These are phyloP conservation scores for Kuschelorhynchus macadamiae DNA, from an alignment of 2,888 invertebrate genomes.

Conservation along the genomic window DNA sequence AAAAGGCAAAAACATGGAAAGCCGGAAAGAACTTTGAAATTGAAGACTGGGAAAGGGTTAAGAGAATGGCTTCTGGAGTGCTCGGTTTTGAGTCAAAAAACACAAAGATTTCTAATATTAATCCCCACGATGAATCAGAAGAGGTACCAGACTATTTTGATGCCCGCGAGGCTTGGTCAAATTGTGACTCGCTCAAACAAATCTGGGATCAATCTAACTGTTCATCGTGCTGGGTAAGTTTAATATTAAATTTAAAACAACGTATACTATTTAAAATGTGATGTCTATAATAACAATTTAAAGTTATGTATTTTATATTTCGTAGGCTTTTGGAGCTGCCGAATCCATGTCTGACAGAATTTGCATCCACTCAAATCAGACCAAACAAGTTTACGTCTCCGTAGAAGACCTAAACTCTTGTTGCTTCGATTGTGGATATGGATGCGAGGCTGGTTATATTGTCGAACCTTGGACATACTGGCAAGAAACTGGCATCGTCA, in stretches of 20 bases:
- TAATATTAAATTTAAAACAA: neutral
- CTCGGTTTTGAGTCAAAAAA: slow-evolving; percentile 7
- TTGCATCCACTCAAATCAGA: slow-evolving; percentile 28
- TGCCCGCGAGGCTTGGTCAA: slow-evolving; percentile 81
- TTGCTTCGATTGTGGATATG: slow-evolving; percentile 9
- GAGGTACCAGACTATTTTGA: slow-evolving; percentile 82
- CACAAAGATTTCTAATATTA: neutral
- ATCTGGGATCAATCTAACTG: slow-evolving; percentile 87
- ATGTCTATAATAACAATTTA: neutral
- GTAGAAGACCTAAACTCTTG: slow-evolving; percentile 38
- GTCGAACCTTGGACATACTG: slow-evolving; percentile 87
- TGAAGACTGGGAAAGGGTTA: slow-evolving; percentile 56
- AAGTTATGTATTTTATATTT: neutral
- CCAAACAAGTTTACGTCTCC: slow-evolving; percentile 32
- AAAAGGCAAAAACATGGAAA: slow-evolving; percentile 79
- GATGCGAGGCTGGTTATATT: slow-evolving; percentile 82
- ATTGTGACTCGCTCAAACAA: slow-evolving; percentile 84
- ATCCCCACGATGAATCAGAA: slow-evolving; percentile 27
- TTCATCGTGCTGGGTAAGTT: slow-evolving; percentile 86
- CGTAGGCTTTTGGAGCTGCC: slow-evolving; percentile 86
- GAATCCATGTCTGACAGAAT: slow-evolving; percentile 79
- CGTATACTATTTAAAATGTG: too few species aligned
- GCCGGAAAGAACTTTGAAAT: slow-evolving; percentile 83
- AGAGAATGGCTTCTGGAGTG: slow-evolving; percentile 43
- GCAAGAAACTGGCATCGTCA: slow-evolving; percentile 84